A percentile compares a stretch with the other conserved stretches of the same genome.
phyloP scores from a whole-genome alignment of 2,888 invertebrate genomes.

The Eupithecia inturbata region DNA sequence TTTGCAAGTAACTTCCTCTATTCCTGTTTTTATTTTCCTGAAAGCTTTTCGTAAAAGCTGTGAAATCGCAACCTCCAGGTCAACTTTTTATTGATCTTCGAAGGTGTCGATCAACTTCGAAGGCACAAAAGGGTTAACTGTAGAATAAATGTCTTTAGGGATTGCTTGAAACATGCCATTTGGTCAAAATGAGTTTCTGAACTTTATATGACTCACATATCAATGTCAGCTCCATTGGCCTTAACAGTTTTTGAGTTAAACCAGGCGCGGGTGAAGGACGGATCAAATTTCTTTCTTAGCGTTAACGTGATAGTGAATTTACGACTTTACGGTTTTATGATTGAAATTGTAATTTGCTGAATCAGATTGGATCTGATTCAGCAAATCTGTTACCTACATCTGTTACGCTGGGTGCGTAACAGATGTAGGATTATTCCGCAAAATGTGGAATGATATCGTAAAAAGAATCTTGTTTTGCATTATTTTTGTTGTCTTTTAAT shows the following conservation, averaged over 20 bases:
- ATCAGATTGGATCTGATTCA: constrained; percentile 19
- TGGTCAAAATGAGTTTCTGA: constrained; percentile 37
- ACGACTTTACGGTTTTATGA: constrained; percentile 15
- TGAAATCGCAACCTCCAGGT: constrained; percentile 15
- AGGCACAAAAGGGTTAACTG: constrained; percentile 36
- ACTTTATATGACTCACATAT: constrained; percentile 40
- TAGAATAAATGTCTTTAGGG: constrained; percentile 34
- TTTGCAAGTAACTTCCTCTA: neutral
- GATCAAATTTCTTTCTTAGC: constrained; percentile 19
- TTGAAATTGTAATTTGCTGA: constrained; percentile 22
- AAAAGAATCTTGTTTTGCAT: constrained; percentile 12
- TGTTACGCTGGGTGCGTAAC: constrained; percentile 9
- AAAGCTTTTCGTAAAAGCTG: constrained; percentile 7
- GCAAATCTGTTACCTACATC: too few species aligned
- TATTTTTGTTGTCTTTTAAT: neutral
- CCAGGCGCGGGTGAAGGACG: constrained; percentile 31
- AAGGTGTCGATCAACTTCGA: too few species aligned
- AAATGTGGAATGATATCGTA: constrained; percentile 14
- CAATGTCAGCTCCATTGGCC: constrained; percentile 39
- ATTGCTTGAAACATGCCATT: constrained; percentile 37
- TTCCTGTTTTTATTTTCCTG: neutral
- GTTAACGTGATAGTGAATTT: constrained; percentile 15
- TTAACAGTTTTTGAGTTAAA: constrained; percentile 39
- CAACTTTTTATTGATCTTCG: constrained; percentile 31
- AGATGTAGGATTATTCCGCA: constrained; percentile 21